Evolutionary conservation across 2,113 vertebrate species (phyloP).

Genomic region (Thomomys bottae): DNA sequence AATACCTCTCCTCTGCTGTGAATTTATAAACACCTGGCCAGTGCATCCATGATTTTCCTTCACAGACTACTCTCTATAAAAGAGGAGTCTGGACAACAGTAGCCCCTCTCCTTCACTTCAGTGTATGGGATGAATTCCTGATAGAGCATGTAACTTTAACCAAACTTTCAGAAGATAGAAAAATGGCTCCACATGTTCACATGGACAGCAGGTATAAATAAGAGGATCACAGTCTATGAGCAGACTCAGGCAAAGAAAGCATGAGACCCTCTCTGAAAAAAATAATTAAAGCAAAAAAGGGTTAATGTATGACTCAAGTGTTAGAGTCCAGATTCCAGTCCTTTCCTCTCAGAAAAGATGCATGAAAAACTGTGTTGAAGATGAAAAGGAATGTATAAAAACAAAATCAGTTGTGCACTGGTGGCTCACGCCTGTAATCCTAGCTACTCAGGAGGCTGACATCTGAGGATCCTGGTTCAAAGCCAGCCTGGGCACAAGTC

Average conservation of each 20-base stretch:
- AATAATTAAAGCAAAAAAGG: too few species aligned
- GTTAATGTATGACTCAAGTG: too few species aligned
- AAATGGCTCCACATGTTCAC: not conserved
- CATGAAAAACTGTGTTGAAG: not conserved
- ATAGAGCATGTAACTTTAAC: slow-evolving; percentile 12
- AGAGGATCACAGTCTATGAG: too few species aligned
- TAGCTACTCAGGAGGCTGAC: too few species aligned
- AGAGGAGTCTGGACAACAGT: fast-evolving
- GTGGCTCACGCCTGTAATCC: too few species aligned
- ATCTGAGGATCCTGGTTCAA: too few species aligned
- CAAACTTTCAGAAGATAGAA: not conserved
- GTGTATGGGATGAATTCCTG: not conserved
- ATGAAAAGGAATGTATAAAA: not conserved
- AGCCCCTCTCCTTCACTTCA: not conserved
- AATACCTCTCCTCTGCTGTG: not conserved
- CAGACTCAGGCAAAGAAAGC: too few species aligned
- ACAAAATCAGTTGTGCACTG: too few species aligned
- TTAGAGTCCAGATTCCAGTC: too few species aligned
- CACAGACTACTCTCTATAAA: not conserved
- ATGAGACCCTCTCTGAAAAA: too few species aligned
- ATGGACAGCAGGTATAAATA: too few species aligned
- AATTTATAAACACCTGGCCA: not conserved
- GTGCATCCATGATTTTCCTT: not conserved
- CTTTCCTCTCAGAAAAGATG: not conserved
- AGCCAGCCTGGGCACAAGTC: too few species aligned